Evolutionary conservation across 2,888 invertebrate species (phyloP), one percentile per base, ranked within the genome.

Genomic region (Quadroppia sp.): DNA sequence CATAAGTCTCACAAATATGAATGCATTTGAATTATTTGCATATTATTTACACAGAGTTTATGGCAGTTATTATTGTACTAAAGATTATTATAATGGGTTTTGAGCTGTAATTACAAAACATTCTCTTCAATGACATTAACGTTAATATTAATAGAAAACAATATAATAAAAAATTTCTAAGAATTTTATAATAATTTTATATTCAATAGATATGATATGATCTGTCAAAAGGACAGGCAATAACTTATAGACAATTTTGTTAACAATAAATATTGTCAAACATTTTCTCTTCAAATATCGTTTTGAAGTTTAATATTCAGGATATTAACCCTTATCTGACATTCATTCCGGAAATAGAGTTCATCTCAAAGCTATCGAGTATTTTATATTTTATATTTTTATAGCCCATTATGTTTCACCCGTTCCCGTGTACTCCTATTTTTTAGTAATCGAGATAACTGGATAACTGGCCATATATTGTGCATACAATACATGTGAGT

Each of bases 301-400:
- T 20, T 64, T 36, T 20, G 36, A 36, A 64, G 36, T 59, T 64
- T 64, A 64, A 64, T 64, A 64, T 64, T 20, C 64, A 64, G 64
- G 64, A 64, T 64, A 64, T 64, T 64, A 64, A 64, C 64, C 64
- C 64, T 64, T 64, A 64, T 64, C 59, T 23, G 32, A 20, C 59
- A 64, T 64, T 64, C 36, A 64, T 36, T 64, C 32, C 64, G 64
- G 64, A 64, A 64, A 64, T 64, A 64, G n/a, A 64, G 64, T 64
- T 64, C 36, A 64, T 64, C 32, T 64, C 9, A n/a, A 64, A 36
- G 20, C 64, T 36, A 64, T 61, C 4, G 4, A 61, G 15, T 17
- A 9, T 30, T 61, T 61, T 61, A 30, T 61, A 61, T 36, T 36
- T 32, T 36, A 64, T 64, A 64, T n/a, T 59, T 64, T 64, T 64